Conservation (phyloP, 2,113 vertebrate genomes). For the Meles meles region DNA sequence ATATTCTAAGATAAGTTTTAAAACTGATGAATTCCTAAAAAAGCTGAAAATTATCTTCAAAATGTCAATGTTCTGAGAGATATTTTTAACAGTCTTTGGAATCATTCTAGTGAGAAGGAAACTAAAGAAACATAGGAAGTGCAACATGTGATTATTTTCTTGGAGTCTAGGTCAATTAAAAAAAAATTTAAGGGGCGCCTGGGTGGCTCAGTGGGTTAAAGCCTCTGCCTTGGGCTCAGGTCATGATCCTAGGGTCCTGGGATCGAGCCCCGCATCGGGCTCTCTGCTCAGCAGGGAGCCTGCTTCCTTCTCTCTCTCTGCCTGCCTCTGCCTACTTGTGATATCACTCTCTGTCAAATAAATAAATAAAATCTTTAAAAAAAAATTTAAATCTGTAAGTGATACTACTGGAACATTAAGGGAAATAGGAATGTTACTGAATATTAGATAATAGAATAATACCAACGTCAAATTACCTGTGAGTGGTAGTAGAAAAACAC, state of each 20-base stretch:
- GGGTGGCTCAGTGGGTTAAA: no score
- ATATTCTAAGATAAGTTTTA: slow-evolving; percentile 12
- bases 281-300: no score
- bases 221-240: no score
- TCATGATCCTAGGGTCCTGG: no score
- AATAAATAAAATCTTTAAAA: no score
- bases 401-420: neutral
- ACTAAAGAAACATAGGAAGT: neutral
- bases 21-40: neutral
- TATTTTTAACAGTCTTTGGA: neutral
- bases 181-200: no score
- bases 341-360: no score
- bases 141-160: neutral
- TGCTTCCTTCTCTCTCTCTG: no score
- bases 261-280: no score
- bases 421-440: neutral
- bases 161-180: neutral
- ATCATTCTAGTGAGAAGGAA: neutral
- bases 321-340: no score
- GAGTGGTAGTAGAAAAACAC: neutral
- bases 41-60: neutral
- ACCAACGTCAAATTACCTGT: neutral
- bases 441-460: neutral
- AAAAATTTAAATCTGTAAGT: neutral
- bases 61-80: neutral